A percentile compares a stretch with the other conserved stretches of the same genome.
These are phyloP conservation scores for Mallateleia sp. DNA, from an alignment of 2,888 invertebrate genomes.

Conservation along the genomic window DNA sequence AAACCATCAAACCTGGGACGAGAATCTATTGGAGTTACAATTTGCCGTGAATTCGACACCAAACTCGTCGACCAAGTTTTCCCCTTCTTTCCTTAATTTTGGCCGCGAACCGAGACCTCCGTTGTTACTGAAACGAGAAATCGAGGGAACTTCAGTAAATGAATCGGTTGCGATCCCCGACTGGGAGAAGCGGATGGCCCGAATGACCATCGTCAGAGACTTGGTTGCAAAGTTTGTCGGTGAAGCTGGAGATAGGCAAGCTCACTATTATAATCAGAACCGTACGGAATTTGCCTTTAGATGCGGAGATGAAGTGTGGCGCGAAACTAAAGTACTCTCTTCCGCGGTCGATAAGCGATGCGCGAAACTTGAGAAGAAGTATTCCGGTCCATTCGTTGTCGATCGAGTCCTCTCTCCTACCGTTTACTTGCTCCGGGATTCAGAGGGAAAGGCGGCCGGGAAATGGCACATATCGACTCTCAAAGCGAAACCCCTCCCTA, in stretches of 20 bases:
- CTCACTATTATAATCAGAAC: constrained; percentile 39
- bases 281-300: constrained; percentile 15
- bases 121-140: background rate
- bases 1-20: constrained; percentile 60
- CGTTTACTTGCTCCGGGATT: background rate
- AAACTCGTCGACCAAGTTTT: constrained; percentile 45
- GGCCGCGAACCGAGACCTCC: constrained; percentile 34
- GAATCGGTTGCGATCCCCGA: background rate
- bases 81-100: constrained; percentile 48
- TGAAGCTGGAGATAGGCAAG: constrained; percentile 31
- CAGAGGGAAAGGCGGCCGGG: background rate
- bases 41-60: constrained; percentile 58
- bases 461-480: background rate
- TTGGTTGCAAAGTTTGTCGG: constrained; percentile 10
- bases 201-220: constrained; percentile 19
- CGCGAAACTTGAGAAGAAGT: constrained; percentile 24
- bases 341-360: constrained; percentile 34
- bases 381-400: constrained; percentile 14
- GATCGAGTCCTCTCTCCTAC: constrained; percentile 9
- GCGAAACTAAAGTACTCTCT: constrained; percentile 35
- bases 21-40: constrained; percentile 55
- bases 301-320: constrained; percentile 46
- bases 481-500: background rate
- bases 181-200: constrained; percentile 26
- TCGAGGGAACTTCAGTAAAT: background rate